Base-by-base conservation (phyloP, 1,140 invertebrate species). In the Ylistrum balloti region DNA sequence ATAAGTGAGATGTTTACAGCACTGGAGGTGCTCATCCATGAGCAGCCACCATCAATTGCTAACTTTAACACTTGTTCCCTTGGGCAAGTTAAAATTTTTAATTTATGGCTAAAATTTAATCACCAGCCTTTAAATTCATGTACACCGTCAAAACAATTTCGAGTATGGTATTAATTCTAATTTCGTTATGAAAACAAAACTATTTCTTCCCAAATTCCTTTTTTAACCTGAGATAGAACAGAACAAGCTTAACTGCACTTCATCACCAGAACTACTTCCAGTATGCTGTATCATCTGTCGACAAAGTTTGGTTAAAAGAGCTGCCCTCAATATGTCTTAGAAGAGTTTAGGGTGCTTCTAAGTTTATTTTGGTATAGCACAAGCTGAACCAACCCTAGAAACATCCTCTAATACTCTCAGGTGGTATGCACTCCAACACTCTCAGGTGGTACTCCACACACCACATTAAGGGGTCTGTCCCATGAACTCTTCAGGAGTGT, bases 161-260 rank as follows among this genome's bases (percentile, higher is more conserved):
- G 20, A 17, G 45, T 48, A 48, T 13, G 45, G 45, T 48, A 22
- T 20, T 17, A 17, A 5, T n/a, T n/a, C n/a, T n/a, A n/a, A n/a
- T 48, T 9, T 45, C 20, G 20, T 22, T 7, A 74, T 74, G 56
- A 74, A 74, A 17, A 45, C 41, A 9, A 45, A 17, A 13, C 41
- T 28, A 28, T 74, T 74, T 74, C 56, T 5, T 74, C 17, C 17
- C 56, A 28, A 22, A n/a, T 28, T 74, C 35, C 9, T n/a, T 17
- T 74, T 74, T n/a, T 11, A 74, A 74, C 56, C 56, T 74, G 56
- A 74, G 56, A 74, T 74, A 74, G 56, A 74, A 74, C n/a, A 28
- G 22, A 74, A 28, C 56, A 74, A 74, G 56, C 56, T 5, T 28
- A 74, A 28, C 56, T 3, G 56, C n/a, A 74, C 22, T 74, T 74